Percentiles rank a stretch among this genome's conserved stretches.
Conservation (phyloP, 2,888 invertebrate species). For the Phortica magna region DNA sequence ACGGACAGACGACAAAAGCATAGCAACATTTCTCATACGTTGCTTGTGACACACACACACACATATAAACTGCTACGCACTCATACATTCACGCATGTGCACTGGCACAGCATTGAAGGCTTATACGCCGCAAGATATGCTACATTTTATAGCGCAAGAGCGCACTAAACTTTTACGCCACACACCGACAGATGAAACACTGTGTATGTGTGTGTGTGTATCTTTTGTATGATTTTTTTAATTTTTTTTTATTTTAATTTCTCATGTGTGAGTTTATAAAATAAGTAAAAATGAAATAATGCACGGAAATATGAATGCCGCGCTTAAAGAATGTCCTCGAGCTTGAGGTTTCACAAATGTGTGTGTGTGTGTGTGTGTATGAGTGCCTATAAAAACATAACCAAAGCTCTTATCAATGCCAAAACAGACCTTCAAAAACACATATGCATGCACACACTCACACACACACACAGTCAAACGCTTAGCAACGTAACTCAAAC, state of each 20-base stretch:
- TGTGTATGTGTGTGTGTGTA: neutral
- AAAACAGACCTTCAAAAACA: slow-evolving; percentile 13
- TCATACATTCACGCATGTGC: neutral
- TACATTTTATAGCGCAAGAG: slow-evolving; percentile 17
- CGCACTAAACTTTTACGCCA: neutral
- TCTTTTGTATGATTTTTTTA: neutral
- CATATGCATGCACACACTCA: neutral
- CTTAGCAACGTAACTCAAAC: neutral
- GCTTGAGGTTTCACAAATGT: neutral
- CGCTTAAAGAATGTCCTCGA: neutral
- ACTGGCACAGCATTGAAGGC: neutral
- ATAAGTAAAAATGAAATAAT: slow-evolving; percentile 14
- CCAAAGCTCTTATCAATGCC: slow-evolving; percentile 29
- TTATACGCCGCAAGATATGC: slow-evolving; percentile 13
- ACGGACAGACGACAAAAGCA: neutral
- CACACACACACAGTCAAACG: neutral
- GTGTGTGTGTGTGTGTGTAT: neutral
- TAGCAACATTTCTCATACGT: slow-evolving; percentile 14
- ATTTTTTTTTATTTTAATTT: neutral
- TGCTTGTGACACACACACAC: neutral
- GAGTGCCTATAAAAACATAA: slow-evolving; percentile 8
- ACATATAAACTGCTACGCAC: neutral
- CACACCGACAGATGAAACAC: too few relatives aligned
- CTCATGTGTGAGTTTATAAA: neutral
- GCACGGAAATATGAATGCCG: neutral